Conservation (phyloP, 2,797 vertebrate genomes). For the Cygnus olor region DNA sequence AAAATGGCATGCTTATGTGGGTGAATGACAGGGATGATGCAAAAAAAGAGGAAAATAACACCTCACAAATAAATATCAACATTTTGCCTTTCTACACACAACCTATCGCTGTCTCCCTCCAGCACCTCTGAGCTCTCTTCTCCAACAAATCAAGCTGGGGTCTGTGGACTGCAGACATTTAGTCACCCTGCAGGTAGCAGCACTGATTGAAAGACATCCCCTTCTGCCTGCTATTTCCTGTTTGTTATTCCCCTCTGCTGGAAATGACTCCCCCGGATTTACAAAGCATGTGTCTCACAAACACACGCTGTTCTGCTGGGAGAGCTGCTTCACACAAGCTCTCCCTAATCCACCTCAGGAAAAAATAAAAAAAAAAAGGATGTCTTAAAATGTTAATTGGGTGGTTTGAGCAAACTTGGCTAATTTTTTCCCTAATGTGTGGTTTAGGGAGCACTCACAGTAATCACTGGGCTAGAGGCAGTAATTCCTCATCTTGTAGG, state of each 20-base stretch:
- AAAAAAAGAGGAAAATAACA: neutral
- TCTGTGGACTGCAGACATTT: neutral
- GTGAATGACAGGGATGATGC: neutral
- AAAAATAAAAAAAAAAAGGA: neutral
- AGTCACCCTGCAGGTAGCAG: neutral
- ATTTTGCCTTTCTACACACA: neutral
- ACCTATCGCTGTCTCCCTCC: neutral
- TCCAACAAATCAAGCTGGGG: neutral
- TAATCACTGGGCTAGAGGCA: neutral
- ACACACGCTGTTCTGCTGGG: neutral
- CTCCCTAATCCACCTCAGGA: neutral
- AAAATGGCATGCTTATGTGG: neutral
- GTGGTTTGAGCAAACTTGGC: neutral
- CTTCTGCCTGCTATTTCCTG: neutral
- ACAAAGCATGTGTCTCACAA: neutral
- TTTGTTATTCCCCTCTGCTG: neutral
- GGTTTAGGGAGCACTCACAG: neutral
- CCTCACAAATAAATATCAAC: neutral
- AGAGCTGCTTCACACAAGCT: neutral
- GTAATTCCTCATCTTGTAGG: neutral
- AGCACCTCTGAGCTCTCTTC: neutral
- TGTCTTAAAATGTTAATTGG: neutral
- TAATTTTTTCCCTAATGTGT: neutral
- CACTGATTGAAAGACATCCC: neutral
- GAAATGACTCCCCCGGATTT: neutral